Evolutionary conservation across 1,140 invertebrate genomes (phyloP), one percentile per base, ranked within the genome.

Genomic region (Caerostris extrusa): DNA sequence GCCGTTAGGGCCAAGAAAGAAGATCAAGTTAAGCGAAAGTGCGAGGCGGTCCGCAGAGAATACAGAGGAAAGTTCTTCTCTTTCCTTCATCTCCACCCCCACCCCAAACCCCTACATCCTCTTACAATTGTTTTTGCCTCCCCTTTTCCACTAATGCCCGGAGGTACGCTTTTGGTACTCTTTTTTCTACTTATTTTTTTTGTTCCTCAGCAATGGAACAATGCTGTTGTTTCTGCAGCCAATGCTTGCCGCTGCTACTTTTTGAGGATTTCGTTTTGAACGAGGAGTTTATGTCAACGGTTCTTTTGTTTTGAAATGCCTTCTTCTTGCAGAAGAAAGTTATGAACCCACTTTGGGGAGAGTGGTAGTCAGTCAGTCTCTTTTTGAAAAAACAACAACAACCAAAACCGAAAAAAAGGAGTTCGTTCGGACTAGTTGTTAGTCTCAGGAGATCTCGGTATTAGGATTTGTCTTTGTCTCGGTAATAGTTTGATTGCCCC

Each of bases 21-120:
- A 87, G 58, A 87, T 64, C 58, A 87, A 87, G 85, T 87, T 87
- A 87, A 87, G 53, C 34, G 85, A 87, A 67, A 87, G 85, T 87
- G 85, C 85, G 17, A 64, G 58, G 64, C 60, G 10, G 85, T 64
- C 85, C 85, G 34, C 85, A 87, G 85, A 87, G 85, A 87, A 67
- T 87, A 87, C 85, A 87, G 85, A 87, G 64, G 85, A 87, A 87
- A 87, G 85, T 87, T 87, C 85, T 87, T 87, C 53, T 58, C 60
- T 50, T 50, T 12, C 53, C 34, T 12, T 12, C 64, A 12, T 12
- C 64, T 67, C n/a, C 64, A 14, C 82, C 50, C 56, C 82, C 82
- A 10, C 56, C 82, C 53, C 56, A 56, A 10, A 17, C 56, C 56
- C 56, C 56, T 34, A 12, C 82, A 17, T 17, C 12, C 56, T 64